Evolutionary conservation across 92 coral and sea anemone species (phyloP).

Genomic region (Hydrozoanthus gracilis): DNA sequence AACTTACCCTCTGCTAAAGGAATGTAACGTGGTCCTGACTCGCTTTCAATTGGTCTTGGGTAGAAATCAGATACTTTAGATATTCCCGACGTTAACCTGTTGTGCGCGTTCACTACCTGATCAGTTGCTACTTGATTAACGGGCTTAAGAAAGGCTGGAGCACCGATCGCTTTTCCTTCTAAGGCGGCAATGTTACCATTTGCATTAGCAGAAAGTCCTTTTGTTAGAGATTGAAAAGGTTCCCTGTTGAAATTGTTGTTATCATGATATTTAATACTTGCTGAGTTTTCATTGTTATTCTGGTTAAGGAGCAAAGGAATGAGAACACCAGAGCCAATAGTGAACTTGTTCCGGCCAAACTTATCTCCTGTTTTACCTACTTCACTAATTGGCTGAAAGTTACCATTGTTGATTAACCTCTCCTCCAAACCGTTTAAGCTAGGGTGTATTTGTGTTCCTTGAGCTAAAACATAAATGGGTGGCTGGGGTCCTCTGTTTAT

Average conservation of each 20-base stretch:
- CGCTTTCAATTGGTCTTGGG: background rate
- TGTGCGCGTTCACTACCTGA: background rate
- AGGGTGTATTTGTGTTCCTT: background rate
- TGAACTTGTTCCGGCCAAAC: background rate
- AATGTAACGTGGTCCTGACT: background rate
- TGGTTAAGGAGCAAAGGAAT: conserved; percentile 25
- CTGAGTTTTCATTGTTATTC: background rate
- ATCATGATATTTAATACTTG: background rate
- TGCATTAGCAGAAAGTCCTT: background rate
- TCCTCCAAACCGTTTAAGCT: background rate
- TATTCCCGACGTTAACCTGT: background rate
- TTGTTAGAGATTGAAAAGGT: background rate
- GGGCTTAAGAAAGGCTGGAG: background rate
- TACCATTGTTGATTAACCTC: background rate
- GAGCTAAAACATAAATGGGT: background rate
- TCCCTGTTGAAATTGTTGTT: background rate
- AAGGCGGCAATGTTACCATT: background rate
- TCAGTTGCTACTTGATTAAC: background rate
- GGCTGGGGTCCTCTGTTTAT: background rate
- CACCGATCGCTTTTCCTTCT: background rate
- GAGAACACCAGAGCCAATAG: conserved; percentile 9
- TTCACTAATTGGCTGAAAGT: background rate
- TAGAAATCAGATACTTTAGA: background rate
- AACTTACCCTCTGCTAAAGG: conserved; percentile 14
- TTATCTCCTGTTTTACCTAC: background rate